Conservation (phyloP, 2,113 vertebrate genomes). For the Pitta sordida region DNA sequence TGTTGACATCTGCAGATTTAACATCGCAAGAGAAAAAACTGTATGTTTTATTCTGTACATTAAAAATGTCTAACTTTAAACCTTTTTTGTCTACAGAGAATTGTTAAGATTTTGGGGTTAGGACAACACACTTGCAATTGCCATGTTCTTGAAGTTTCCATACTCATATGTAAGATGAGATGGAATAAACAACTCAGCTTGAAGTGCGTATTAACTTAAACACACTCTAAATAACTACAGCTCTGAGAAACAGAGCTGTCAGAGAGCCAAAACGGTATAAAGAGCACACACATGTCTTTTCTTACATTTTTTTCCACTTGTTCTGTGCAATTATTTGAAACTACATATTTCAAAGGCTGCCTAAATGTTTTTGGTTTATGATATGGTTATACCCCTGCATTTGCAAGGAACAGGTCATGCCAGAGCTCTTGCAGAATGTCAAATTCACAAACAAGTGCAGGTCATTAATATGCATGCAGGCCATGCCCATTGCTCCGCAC, state of each 20-base stretch:
- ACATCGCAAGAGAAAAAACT: background rate
- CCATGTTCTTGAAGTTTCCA: background rate
- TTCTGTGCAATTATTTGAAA: background rate
- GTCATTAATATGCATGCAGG: too few species aligned
- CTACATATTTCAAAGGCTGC: background rate
- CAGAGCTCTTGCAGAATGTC: too few species aligned
- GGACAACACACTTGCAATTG: background rate
- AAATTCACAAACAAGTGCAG: too few species aligned
- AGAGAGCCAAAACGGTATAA: background rate
- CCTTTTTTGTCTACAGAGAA: background rate
- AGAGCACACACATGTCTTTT: background rate
- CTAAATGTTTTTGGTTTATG: background rate
- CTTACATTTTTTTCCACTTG: background rate
- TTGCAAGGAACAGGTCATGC: too few species aligned
- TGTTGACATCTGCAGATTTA: slow-evolving; percentile 2
- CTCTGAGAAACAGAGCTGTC: background rate
- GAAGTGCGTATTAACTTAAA: background rate
- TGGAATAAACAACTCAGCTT: background rate
- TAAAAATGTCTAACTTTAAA: background rate
- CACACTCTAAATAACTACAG: background rate
- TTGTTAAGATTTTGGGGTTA: background rate
- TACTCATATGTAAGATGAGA: background rate
- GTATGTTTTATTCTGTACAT: background rate
- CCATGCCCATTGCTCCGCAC: too few species aligned
- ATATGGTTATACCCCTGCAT: too few species aligned